Conservation (phyloP, 2,113 vertebrate genomes). For the Pygoscelis antarcticus region DNA sequence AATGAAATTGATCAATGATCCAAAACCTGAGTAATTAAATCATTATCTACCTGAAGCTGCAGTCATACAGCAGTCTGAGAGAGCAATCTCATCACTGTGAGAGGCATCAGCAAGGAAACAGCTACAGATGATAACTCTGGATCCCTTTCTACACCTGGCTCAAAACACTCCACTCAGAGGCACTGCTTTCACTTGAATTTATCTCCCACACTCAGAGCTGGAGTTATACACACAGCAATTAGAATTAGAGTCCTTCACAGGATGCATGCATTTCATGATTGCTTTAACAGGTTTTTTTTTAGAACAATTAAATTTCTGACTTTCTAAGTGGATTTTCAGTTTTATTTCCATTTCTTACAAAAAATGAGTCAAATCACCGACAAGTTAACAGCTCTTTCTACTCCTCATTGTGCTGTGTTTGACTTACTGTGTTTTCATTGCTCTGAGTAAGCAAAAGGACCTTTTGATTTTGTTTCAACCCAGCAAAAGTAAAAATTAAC, state of each 20-base stretch:
- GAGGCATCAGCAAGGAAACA: conserved; percentile 44
- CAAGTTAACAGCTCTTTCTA: not conserved
- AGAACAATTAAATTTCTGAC: not conserved
- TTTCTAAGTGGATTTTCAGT: not conserved
- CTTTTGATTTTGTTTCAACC: not conserved
- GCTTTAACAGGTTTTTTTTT: not conserved
- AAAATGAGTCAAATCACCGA: not conserved
- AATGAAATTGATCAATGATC: not conserved
- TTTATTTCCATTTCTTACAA: not conserved
- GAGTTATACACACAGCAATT: not conserved
- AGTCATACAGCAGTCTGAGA: not conserved
- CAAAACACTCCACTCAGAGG: not conserved
- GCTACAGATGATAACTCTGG: not conserved
- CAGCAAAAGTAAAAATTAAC: not conserved
- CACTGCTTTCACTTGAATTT: not conserved
- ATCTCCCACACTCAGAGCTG: not conserved
- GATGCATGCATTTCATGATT: not conserved
- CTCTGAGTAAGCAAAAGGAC: not conserved
- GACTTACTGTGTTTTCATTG: not conserved
- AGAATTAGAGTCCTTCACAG: not conserved
- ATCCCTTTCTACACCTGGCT: not conserved
- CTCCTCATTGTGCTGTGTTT: not conserved
- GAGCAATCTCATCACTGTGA: not conserved
- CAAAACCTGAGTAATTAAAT: conserved; percentile 27
- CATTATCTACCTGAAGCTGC: not conserved